Evolutionary conservation across 2,113 vertebrate species (phyloP).

Genomic region (Dipodomys ordii): DNA sequence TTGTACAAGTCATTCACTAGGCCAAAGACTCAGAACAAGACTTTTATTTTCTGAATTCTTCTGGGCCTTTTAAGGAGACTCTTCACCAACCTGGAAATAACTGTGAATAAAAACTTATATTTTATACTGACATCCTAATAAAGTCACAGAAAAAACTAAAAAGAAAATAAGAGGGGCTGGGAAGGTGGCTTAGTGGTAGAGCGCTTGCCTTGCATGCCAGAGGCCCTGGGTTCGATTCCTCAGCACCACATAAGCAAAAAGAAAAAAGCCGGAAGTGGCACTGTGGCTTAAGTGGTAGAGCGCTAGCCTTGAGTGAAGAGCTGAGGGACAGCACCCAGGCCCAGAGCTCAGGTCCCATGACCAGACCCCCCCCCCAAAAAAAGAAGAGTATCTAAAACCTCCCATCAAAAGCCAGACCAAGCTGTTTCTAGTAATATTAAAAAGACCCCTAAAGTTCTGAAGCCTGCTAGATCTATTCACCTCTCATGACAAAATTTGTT

Average conservation of each 20-base stretch:
- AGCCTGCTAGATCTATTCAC: neutral
- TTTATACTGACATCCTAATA: conserved; percentile 21
- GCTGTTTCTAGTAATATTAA: neutral
- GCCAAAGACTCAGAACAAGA: neutral
- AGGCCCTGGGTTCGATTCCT: no score
- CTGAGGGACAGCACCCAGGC: no score
- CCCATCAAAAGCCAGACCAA: neutral
- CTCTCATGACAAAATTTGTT: neutral
- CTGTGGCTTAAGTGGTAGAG: no score
- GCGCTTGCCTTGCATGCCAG: no score
- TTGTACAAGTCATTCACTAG: neutral
- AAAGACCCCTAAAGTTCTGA: neutral
- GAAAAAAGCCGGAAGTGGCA: no score
- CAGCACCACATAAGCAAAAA: no score
- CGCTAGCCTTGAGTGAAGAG: no score
- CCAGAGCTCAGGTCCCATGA: no score
- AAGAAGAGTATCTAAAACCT: neutral
- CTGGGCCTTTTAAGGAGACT: conserved; percentile 24
- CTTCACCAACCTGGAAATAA: conserved; percentile 33
- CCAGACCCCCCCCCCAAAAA: no score
- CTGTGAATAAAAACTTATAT: neutral
- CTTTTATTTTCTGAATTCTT: conserved; percentile 10
- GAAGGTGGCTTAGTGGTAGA: no score
- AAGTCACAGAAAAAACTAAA: conserved; percentile 32
- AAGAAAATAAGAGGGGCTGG: neutral